Percentiles rank a stretch among this genome's conserved stretches.
Evolutionary conservation across 2,888 invertebrate species (phyloP).

Genomic region (Notodonta ziczac): DNA sequence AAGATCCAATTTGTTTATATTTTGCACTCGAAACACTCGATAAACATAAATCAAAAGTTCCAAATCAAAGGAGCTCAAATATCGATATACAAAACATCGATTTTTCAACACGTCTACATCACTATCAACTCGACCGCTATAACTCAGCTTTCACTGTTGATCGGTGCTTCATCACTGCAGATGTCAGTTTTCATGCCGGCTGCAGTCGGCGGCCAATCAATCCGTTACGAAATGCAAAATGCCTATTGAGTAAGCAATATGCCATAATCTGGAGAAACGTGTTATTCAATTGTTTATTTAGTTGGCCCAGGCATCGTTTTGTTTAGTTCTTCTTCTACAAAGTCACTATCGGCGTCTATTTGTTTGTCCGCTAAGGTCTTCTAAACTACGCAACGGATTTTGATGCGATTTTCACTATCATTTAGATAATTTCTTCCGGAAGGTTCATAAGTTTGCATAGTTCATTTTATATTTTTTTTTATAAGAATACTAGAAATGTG

Average conservation of each 20-base stretch:
- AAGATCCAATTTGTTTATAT: too few relatives aligned
- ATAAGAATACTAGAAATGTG: too few relatives aligned
- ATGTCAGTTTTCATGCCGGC: constrained; percentile 32
- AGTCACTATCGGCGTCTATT: too few relatives aligned
- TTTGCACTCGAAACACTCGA: too few relatives aligned
- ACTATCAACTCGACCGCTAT: constrained; percentile 13
- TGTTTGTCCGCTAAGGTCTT: too few relatives aligned
- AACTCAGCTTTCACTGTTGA: constrained; percentile 42
- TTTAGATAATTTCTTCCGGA: too few relatives aligned
- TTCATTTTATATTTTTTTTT: too few relatives aligned
- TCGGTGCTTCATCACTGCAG: constrained; percentile 34
- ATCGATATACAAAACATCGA: neutral
- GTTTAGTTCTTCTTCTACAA: neutral
- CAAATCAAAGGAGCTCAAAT: too few relatives aligned
- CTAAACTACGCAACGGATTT: too few relatives aligned
- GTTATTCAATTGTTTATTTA: constrained; percentile 11
- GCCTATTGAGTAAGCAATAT: constrained; percentile 26
- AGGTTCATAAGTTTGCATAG: too few relatives aligned
- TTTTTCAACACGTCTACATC: constrained; percentile 6
- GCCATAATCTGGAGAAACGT: constrained; percentile 18
- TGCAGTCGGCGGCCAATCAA: constrained; percentile 30
- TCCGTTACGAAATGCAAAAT: constrained; percentile 28
- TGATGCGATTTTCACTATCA: too few relatives aligned
- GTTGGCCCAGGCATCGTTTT: neutral
- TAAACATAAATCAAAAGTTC: too few relatives aligned